Conservation (phyloP, 2,888 invertebrate genomes). For the Hypselothyrea guttata region DNA sequence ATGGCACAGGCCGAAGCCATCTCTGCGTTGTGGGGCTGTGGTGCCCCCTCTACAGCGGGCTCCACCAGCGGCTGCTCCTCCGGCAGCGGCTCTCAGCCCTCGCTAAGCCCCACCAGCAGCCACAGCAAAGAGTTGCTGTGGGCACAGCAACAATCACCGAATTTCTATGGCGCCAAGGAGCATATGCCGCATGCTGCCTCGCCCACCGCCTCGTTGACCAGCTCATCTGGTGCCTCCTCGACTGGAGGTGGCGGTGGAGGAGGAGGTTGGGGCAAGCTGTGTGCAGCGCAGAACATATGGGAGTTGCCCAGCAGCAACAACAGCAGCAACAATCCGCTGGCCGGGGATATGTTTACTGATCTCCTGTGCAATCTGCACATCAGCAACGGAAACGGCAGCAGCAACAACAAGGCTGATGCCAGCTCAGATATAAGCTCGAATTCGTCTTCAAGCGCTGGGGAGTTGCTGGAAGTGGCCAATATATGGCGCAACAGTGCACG, state of each 20-base stretch:
- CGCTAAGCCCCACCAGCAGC: slow-evolving; percentile 80
- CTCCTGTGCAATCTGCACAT: slow-evolving; percentile 79
- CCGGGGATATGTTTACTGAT: slow-evolving; percentile 79
- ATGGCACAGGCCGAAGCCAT: slow-evolving; percentile 65
- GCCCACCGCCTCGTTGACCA: slow-evolving; percentile 74
- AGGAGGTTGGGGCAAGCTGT: slow-evolving; percentile 63
- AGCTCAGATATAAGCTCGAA: slow-evolving; percentile 74
- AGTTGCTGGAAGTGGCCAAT: slow-evolving; percentile 59
- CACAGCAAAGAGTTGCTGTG: slow-evolving; percentile 82
- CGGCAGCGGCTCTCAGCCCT: slow-evolving; percentile 79
- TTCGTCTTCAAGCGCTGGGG: slow-evolving; percentile 64
- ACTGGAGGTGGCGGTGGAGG: slow-evolving; percentile 37
- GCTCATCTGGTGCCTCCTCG: slow-evolving; percentile 66
- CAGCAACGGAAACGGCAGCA: slow-evolving; percentile 46
- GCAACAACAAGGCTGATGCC: slow-evolving; percentile 37
- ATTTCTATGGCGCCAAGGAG: slow-evolving; percentile 50
- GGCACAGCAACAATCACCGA: slow-evolving; percentile 81
- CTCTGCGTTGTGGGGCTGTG: slow-evolving; percentile 80
- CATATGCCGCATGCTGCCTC: slow-evolving; percentile 65
- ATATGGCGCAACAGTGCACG: slow-evolving; percentile 62
- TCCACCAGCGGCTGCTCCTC: slow-evolving; percentile 77
- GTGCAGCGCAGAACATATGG: slow-evolving; percentile 77
- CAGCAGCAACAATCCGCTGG: slow-evolving; percentile 49
- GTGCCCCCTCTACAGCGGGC: slow-evolving; percentile 56
- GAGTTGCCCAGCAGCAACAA: slow-evolving; percentile 64